Base-by-base conservation (phyloP, 1,140 invertebrate genomes). In the Thaumatotibia leucotreta region DNA sequence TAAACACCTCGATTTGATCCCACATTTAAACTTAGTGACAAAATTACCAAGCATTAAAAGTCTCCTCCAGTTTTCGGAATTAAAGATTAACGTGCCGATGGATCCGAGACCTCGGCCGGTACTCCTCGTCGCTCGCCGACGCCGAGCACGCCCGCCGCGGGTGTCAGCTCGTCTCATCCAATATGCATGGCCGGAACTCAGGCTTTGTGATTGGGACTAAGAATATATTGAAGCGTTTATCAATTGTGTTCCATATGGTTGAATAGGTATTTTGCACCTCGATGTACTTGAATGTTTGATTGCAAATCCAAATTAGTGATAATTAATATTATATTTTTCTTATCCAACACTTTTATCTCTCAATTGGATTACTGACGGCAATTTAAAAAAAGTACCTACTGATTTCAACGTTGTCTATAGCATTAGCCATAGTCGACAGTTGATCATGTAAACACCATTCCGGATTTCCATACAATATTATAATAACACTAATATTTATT, bases 121-220 rank as follows among this genome's bases (percentile, higher is more conserved):
- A n/a, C n/a, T n/a, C 39, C 17, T 20, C 5, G 39, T 39, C 11
- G n/a, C 11, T 39, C 14, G 35, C 35, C n/a, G 0, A 4, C 4
- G 0, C 14, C 1, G 32, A 33, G 63, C 9, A 17, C 61, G 65
- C 35, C 50, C 49, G 52, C 39, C 63, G 64, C 64, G 39, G 31
- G 35, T 68, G 71, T 68, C 74, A 71, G 65, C n/a, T 22, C 24
- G 23, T 24, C 63, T 52, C 68, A 74, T 76, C 54, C 70, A 76
- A 70, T 70, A 76, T 76, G 64, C 65, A 76, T 31, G 49, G 17
- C 58, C 27, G 32, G 32, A 63, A 65, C 61, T 61, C 68, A 49
- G 32, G 5, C 52, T 24, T 27, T 11, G 52, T 58, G 29, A 58
- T 58, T 58, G 23, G 23, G 10, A 54, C 11, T 24, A n/a, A 14